These are phyloP conservation scores for Corbicula japonica DNA, from an alignment of 2,888 invertebrate genomes.

Conservation along the genomic window DNA sequence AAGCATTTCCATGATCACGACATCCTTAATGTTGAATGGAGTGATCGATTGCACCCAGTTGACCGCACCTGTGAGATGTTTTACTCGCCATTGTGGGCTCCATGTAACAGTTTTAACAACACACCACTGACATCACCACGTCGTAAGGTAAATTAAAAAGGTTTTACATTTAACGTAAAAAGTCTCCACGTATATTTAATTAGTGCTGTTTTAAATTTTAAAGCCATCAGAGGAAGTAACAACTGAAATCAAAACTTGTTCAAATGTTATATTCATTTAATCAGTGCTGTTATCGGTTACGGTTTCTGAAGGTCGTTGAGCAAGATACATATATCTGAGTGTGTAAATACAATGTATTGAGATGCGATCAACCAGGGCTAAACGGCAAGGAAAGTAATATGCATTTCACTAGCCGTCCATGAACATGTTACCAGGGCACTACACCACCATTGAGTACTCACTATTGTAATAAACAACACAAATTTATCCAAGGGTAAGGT, in stretches of 20 bases:
- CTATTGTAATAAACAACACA: no score
- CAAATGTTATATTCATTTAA: background rate
- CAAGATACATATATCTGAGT: no score
- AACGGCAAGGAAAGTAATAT: no score
- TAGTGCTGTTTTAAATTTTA: background rate
- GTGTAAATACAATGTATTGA: no score
- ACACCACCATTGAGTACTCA: no score
- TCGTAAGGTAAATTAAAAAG: background rate
- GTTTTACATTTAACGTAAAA: background rate
- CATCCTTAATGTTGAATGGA: conserved; percentile 32
- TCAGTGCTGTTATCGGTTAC: no score
- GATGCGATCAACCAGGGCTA: no score
- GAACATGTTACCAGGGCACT: no score
- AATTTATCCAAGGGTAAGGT: no score
- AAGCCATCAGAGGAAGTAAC: background rate
- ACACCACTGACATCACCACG: background rate
- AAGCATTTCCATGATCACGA: conserved; percentile 23
- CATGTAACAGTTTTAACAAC: background rate
- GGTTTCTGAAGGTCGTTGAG: no score
- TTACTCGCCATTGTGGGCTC: conserved; percentile 15
- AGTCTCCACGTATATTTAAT: background rate
- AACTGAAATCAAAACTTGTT: background rate
- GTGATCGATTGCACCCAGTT: conserved; percentile 51
- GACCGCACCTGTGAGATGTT: conserved; percentile 17
- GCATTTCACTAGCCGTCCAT: no score